Base-by-base conservation (phyloP, 2,113 vertebrate genomes). In the Ranitomeya imitator region DNA sequence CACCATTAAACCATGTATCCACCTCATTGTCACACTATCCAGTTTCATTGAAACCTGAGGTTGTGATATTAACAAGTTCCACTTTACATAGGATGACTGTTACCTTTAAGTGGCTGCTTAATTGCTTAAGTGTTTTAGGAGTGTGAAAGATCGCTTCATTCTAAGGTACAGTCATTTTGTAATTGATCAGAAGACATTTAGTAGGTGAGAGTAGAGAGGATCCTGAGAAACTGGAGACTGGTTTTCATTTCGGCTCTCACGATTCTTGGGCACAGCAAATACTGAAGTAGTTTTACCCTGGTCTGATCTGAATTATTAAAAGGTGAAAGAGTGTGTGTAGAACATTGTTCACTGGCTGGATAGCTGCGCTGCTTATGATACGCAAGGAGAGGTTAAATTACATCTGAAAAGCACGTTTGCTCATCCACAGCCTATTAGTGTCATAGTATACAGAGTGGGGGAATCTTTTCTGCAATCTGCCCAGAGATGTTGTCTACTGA, bases 171-270 rank as follows among this genome's bases (percentile, higher is more conserved):
- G 63, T 19, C 45, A 55, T 76, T 45, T 8, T n/a, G 65, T 71
- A 69, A 57, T 23, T 15, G 82, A 84, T 54, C 63, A 26, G 63
- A 31, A 71, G 82, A 14, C 63, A 84, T 69, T 83, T 84, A 67
- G 61, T 54, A 19, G 51, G 82, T 26, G 21, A 54, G 63, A 65
- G 11, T 12, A 67, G 60, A 65, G 21, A n/a, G 4, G 10, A 51
- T 52, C 37, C 52, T n/a, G 18, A 15, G 19, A 69, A 54, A 83
- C 61, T 52, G 19, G 18, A 83, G 80, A 23, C 12, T 55, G 51
- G 82, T 54, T 21, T 84, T 23, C 51, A 11, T 71, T 71, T 26
- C 65, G 9, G 16, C 10, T 84, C 52, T 69, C 81, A 84, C 10
- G 31, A 19, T 10, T 31, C 31, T 21, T 21, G 21, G 60, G 2